Evolutionary conservation across 1,140 invertebrate species (phyloP).

Genomic region (Telenomus remus): DNA sequence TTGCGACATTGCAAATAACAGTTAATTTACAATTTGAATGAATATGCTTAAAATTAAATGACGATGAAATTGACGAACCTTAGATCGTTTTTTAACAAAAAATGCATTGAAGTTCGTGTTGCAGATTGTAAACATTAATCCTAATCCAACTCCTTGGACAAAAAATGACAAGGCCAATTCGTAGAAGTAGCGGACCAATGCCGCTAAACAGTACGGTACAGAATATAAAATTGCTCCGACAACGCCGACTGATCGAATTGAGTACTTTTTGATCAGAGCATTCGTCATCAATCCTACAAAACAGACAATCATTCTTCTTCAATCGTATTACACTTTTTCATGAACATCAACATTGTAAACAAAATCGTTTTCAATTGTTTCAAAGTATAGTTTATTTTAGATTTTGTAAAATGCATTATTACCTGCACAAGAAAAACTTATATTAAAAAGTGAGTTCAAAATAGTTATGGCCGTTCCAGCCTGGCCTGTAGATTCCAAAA

Average conservation of each 20-base stretch:
- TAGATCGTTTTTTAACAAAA: constrained; percentile 70
- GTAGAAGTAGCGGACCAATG: constrained; percentile 64
- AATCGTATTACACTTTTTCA: neutral
- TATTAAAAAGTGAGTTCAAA: constrained; percentile 72
- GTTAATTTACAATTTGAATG: neutral
- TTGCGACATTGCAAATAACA: too few relatives aligned
- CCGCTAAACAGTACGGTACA: constrained; percentile 63
- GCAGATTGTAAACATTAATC: constrained; percentile 69
- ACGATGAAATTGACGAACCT: constrained; percentile 54
- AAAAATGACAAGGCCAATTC: constrained; percentile 67
- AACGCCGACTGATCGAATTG: constrained; percentile 65
- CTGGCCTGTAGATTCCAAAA: constrained; percentile 66
- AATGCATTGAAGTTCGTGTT: constrained; percentile 73
- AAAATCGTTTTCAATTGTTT: too few relatives aligned
- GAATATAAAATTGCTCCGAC: constrained; percentile 65
- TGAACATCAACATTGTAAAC: constrained; percentile 2
- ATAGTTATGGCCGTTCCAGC: constrained; percentile 68
- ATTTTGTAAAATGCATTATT: constrained; percentile 33
- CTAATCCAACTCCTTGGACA: constrained; percentile 68
- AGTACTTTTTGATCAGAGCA: constrained; percentile 66
- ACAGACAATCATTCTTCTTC: neutral
- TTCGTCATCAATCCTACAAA: constrained; percentile 68
- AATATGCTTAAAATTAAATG: neutral
- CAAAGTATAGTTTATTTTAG: too few relatives aligned
- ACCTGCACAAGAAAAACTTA: constrained; percentile 70